A percentile compares a stretch with the other conserved stretches of the same genome.
These are phyloP conservation scores for Ophion ellenae DNA, from an alignment of 2,888 invertebrate genomes.

Conservation along the genomic window DNA sequence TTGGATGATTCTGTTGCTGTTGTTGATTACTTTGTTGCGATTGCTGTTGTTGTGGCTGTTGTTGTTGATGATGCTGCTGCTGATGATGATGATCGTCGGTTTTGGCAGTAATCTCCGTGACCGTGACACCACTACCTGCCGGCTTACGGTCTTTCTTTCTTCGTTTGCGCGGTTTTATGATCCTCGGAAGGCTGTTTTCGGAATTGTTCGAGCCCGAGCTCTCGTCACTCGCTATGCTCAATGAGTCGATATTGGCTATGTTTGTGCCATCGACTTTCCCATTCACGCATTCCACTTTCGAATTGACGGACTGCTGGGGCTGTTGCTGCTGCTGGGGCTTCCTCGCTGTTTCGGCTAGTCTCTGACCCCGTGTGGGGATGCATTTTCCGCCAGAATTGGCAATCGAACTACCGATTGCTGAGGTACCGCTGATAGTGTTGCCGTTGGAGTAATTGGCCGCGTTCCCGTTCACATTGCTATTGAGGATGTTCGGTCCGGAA, in stretches of 20 bases:
- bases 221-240: slow-evolving; percentile 91
- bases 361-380: slow-evolving; percentile 58
- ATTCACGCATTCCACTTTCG: slow-evolving; percentile 82
- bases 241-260: slow-evolving; percentile 87
- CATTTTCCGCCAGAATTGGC: slow-evolving; percentile 80
- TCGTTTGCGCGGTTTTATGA: slow-evolving; percentile 94
- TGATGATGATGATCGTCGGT: slow-evolving; percentile 71
- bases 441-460: slow-evolving; percentile 75
- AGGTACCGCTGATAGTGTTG: slow-evolving; percentile 75
- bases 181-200: slow-evolving; percentile 92
- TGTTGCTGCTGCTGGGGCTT: slow-evolving; percentile 63
- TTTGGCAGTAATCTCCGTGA: slow-evolving; percentile 72
- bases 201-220: slow-evolving; percentile 88
- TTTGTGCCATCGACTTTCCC: slow-evolving; percentile 75
- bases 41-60: slow-evolving; percentile 63
- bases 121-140: slow-evolving; percentile 61
- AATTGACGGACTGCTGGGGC: slow-evolving; percentile 76
- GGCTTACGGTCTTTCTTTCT: slow-evolving; percentile 95
- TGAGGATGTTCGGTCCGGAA: slow-evolving; percentile 43
- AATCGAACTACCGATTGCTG: slow-evolving; percentile 62
- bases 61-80: slow-evolving; percentile 66
- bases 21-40: slow-evolving; percentile 66
- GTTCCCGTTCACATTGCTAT: slow-evolving; percentile 62
- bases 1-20: slow-evolving; percentile 67
- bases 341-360: slow-evolving; percentile 55